Conservation (phyloP, 2,113 vertebrate genomes). For the Daphoenositta chrysoptera region DNA sequence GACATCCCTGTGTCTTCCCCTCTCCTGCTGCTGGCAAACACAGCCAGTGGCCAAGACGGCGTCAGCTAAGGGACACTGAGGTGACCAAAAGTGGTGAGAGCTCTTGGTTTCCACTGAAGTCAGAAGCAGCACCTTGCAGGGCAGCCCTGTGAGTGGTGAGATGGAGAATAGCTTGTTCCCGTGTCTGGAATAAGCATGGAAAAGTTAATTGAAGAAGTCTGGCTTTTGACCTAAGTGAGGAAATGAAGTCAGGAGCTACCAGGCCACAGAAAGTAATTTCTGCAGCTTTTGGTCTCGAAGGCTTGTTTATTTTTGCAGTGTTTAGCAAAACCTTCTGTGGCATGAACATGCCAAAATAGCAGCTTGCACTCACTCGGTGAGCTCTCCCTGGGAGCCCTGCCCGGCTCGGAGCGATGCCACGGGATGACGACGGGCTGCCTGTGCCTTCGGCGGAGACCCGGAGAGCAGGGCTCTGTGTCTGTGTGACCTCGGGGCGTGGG, state of each 20-base stretch:
- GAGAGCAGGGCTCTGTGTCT: neutral
- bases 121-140: constrained; percentile 44
- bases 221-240: constrained; percentile 60
- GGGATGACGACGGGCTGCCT: neutral
- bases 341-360: constrained; percentile 34
- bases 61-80: neutral
- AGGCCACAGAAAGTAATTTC: constrained; percentile 35
- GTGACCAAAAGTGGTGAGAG: neutral
- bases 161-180: constrained; percentile 8
- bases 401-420: neutral
- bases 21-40: neutral
- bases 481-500: neutral
- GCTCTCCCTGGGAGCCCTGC: constrained; percentile 34
- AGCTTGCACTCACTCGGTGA: constrained; percentile 70
- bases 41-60: neutral
- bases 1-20: neutral
- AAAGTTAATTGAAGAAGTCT: constrained; percentile 30
- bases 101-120: neutral
- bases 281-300: constrained; percentile 51
- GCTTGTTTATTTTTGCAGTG: constrained; percentile 48
- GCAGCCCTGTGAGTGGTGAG: constrained; percentile 53
- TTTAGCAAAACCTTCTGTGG: constrained; percentile 55
- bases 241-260: constrained; percentile 56
- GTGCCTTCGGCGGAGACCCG: neutral
- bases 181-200: constrained; percentile 25